These are phyloP conservation scores for Odontocerum albicorne DNA, from an alignment of 2,888 invertebrate species.

Conservation along the genomic window DNA sequence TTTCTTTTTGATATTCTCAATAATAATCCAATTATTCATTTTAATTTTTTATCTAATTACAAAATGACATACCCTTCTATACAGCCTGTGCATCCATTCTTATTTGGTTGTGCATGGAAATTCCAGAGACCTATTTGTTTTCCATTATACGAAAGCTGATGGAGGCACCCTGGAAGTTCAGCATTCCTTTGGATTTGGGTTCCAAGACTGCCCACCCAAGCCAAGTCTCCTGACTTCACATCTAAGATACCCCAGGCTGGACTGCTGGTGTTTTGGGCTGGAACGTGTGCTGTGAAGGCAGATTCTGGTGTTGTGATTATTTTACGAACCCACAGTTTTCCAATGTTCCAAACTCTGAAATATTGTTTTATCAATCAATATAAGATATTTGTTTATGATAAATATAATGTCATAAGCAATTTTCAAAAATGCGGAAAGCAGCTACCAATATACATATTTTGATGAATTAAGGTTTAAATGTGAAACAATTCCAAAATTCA, in stretches of 20 bases:
- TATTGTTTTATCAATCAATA: too few relatives aligned
- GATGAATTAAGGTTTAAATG: too few relatives aligned
- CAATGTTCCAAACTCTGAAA: slow-evolving; percentile 66
- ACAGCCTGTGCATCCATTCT: slow-evolving; percentile 73
- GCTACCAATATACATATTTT: too few relatives aligned
- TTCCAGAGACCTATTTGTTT: slow-evolving; percentile 86
- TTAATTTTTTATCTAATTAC: neutral
- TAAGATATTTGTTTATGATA: too few relatives aligned
- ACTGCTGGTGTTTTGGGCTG: slow-evolving; percentile 54
- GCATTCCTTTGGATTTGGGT: slow-evolving; percentile 42
- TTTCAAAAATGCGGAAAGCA: too few relatives aligned
- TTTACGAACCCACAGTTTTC: slow-evolving; percentile 66
- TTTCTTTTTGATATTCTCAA: too few relatives aligned
- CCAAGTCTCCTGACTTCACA: slow-evolving; percentile 48
- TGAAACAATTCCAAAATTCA: too few relatives aligned
- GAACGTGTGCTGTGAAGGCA: slow-evolving; percentile 44
- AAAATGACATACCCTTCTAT: slow-evolving; percentile 64
- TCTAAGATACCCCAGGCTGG: slow-evolving; percentile 43
- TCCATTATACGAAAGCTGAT: slow-evolving; percentile 77
- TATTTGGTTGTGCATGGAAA: slow-evolving; percentile 67
- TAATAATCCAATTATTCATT: too few relatives aligned
- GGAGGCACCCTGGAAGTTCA: slow-evolving; percentile 77
- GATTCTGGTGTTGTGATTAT: slow-evolving; percentile 53
- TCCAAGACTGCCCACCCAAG: slow-evolving; percentile 55
- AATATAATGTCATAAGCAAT: too few relatives aligned